Conservation (phyloP, 2,888 invertebrate species). For the Laothoe populi region DNA sequence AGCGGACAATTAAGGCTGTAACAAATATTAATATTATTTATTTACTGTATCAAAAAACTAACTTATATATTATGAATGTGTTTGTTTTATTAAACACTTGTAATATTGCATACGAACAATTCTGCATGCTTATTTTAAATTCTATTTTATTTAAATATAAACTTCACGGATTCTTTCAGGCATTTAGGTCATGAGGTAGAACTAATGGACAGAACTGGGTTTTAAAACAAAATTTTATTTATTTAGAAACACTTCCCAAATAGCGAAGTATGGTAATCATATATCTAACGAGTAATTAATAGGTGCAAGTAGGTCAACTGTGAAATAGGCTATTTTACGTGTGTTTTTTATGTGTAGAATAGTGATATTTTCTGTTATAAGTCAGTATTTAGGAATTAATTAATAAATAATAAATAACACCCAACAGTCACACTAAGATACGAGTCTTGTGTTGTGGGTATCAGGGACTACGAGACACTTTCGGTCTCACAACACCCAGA, state of each 20-base stretch:
- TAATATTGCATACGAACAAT: too few relatives aligned
- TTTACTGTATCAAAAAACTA: background rate
- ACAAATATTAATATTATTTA: constrained; percentile 48
- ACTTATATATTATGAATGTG: background rate
- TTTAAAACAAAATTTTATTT: constrained; percentile 32
- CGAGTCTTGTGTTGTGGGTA: too few relatives aligned
- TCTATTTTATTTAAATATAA: constrained; percentile 31
- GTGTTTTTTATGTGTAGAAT: too few relatives aligned
- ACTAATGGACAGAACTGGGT: constrained; percentile 31
- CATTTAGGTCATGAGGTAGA: constrained; percentile 58
- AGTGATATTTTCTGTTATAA: background rate
- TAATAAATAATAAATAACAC: too few relatives aligned
- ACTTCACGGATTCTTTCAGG: constrained; percentile 50
- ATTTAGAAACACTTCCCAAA: constrained; percentile 31
- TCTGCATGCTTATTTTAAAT: background rate
- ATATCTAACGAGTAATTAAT: background rate
- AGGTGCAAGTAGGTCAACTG: background rate
- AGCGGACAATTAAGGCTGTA: constrained; percentile 91
- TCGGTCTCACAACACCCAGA: too few relatives aligned
- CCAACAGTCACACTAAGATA: too few relatives aligned
- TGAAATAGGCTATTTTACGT: background rate
- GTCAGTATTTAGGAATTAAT: background rate
- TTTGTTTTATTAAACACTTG: too few relatives aligned
- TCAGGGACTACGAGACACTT: too few relatives aligned
- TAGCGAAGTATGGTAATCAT: constrained; percentile 15